These are phyloP conservation scores for Delphinapterus leucas DNA, from an alignment of 2,113 vertebrate genomes.

Conservation along the genomic window DNA sequence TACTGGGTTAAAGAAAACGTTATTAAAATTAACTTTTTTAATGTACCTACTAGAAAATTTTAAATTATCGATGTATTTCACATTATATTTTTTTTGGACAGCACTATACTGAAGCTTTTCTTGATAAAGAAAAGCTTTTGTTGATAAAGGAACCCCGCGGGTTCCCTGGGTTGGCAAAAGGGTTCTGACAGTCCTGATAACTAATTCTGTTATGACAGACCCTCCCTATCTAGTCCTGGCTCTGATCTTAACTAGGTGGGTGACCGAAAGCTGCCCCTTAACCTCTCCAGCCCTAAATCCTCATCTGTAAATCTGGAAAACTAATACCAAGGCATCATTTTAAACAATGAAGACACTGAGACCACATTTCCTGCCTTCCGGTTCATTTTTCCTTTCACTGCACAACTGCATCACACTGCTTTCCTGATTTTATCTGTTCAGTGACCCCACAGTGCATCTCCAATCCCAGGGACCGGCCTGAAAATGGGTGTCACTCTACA, in stretches of 20 bases:
- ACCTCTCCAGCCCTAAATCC: background rate
- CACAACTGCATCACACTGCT: background rate
- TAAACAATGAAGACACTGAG: slow-evolving; percentile 14
- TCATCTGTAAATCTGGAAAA: background rate
- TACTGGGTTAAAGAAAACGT: background rate
- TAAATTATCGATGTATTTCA: background rate
- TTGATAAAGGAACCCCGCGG: background rate
- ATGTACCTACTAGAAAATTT: background rate
- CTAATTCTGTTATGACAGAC: background rate
- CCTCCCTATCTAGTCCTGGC: background rate
- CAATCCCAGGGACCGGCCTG: background rate
- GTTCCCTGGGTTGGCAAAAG: background rate
- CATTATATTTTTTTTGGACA: background rate
- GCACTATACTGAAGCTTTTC: background rate
- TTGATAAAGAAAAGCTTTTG: background rate
- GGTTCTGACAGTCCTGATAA: background rate
- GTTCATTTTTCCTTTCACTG: background rate
- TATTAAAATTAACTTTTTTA: background rate
- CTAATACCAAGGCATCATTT: background rate
- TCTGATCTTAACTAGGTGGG: background rate
- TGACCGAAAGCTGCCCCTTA: background rate
- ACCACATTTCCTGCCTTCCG: background rate
- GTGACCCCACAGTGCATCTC: background rate
- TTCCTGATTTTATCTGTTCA: slow-evolving; percentile 35
- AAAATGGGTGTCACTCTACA: background rate